A percentile compares a stretch with the other conserved stretches of the same genome.
Conservation (phyloP, 2,888 invertebrate genomes). For the Orchestes rusci region DNA sequence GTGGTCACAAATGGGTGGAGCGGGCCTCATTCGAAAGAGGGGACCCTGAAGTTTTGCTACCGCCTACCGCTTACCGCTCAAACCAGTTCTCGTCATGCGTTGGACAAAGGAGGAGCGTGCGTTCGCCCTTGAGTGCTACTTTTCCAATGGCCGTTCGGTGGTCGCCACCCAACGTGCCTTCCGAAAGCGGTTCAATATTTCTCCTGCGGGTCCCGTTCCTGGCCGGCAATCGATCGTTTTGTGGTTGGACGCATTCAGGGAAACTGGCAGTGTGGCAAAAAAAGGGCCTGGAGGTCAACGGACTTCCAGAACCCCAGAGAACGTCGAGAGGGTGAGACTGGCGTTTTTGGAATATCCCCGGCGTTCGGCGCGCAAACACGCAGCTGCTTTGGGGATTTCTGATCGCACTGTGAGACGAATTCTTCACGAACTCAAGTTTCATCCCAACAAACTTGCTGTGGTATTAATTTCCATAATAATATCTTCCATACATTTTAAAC, state of each 20-base stretch:
- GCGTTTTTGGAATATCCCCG: slow-evolving; percentile 26
- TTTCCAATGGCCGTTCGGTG: no score
- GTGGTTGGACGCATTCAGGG: slow-evolving; percentile 28
- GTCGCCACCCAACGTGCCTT: slow-evolving; percentile 28
- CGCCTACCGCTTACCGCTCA: no score
- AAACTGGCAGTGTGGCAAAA: slow-evolving; percentile 25
- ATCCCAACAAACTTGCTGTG: slow-evolving; percentile 32
- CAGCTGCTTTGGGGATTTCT: slow-evolving; percentile 30
- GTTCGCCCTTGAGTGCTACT: no score
- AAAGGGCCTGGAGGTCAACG: slow-evolving; percentile 10
- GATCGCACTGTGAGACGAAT: slow-evolving; percentile 29
- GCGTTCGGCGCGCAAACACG: slow-evolving; percentile 30
- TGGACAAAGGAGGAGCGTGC: no score
- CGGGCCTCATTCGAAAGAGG: no score
- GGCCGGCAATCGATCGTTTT: slow-evolving; percentile 30
- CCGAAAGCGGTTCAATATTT: slow-evolving; percentile 27
- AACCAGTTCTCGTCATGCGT: no score
- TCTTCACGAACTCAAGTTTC: slow-evolving; percentile 31
- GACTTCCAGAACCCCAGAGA: slow-evolving; percentile 22
- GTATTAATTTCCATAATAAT: no score
- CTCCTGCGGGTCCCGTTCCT: slow-evolving; percentile 26
- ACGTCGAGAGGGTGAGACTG: slow-evolving; percentile 28
- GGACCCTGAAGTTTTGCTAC: no score
- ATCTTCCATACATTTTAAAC: no score
- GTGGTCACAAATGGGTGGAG: no score